Conservation (phyloP, 2,797 vertebrate genomes). For the Furcifer pardalis region DNA sequence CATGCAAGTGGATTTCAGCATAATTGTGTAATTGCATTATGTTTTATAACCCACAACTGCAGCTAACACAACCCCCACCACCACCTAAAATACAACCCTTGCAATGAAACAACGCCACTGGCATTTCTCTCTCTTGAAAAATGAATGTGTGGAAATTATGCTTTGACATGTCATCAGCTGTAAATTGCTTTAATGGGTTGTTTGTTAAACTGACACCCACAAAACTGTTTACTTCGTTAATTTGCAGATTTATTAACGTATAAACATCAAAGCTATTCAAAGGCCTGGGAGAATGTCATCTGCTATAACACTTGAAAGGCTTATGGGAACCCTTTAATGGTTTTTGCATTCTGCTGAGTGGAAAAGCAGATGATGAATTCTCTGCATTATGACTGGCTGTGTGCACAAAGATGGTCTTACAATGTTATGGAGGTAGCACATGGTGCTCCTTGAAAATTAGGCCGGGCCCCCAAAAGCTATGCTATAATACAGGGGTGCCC, state of each 20-base stretch:
- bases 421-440: background rate
- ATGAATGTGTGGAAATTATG: constrained; percentile 57
- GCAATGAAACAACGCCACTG: constrained; percentile 53
- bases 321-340: constrained; percentile 51
- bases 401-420: background rate
- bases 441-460: background rate
- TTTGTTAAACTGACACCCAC: constrained; percentile 66
- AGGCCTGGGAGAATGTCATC: constrained; percentile 60
- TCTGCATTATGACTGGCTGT: background rate
- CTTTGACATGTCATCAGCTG: constrained; percentile 61
- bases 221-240: constrained; percentile 69
- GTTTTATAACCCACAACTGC: background rate
- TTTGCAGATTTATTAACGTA: constrained; percentile 65
- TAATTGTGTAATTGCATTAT: background rate
- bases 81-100: background rate
- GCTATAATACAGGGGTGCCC: background rate
- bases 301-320: constrained; percentile 49
- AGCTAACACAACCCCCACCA: background rate
- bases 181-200: constrained; percentile 70
- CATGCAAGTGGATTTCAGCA: background rate
- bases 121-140: constrained; percentile 48
- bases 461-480: background rate
- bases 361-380: constrained; percentile 28
- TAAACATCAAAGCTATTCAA: constrained; percentile 65
- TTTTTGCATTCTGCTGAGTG: constrained; percentile 45